phyloP scores from a whole-genome alignment of 2,888 invertebrate genomes.

The Heteropelma amictum region DNA sequence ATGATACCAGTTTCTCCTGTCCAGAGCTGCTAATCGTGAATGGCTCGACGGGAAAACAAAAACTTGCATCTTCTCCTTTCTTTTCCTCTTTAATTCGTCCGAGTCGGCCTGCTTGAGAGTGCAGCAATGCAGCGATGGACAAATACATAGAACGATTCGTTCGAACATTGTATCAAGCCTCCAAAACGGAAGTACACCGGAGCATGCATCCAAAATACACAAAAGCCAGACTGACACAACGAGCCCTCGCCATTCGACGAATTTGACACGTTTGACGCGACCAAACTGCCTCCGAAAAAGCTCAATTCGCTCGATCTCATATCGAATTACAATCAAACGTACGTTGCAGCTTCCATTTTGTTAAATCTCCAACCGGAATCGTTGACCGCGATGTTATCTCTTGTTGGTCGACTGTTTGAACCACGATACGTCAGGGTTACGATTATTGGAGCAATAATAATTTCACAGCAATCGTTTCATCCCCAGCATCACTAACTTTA shows the following conservation, averaged over 20 bases:
- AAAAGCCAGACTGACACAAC: not conserved
- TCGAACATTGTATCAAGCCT: not conserved
- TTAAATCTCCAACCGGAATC: not conserved
- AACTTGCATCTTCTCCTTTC: not conserved
- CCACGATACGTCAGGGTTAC: not conserved
- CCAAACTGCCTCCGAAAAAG: constrained; percentile 22
- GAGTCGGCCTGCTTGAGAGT: too few relatives aligned
- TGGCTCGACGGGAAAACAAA: constrained; percentile 21
- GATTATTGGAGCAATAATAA: not conserved
- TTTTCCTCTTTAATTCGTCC: not conserved
- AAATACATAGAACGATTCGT: constrained; percentile 4
- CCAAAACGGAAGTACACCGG: constrained; percentile 10
- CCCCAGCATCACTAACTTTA: not conserved
- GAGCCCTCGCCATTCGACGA: constrained; percentile 13
- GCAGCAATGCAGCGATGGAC: constrained; percentile 4
- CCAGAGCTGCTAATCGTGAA: constrained; percentile 49
- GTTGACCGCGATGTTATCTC: not conserved
- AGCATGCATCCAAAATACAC: constrained; percentile 23
- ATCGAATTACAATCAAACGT: constrained; percentile 25
- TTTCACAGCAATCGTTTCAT: not conserved
- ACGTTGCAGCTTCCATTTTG: not conserved
- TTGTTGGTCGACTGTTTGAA: not conserved
- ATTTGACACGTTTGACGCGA: constrained; percentile 35
- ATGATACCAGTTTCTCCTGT: constrained; percentile 24
- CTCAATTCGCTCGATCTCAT: constrained; percentile 12